A percentile compares a stretch with the other conserved stretches of the same genome.
These are phyloP conservation scores for Volucella zonaria DNA, from an alignment of 2,888 invertebrate species.

Conservation along the genomic window DNA sequence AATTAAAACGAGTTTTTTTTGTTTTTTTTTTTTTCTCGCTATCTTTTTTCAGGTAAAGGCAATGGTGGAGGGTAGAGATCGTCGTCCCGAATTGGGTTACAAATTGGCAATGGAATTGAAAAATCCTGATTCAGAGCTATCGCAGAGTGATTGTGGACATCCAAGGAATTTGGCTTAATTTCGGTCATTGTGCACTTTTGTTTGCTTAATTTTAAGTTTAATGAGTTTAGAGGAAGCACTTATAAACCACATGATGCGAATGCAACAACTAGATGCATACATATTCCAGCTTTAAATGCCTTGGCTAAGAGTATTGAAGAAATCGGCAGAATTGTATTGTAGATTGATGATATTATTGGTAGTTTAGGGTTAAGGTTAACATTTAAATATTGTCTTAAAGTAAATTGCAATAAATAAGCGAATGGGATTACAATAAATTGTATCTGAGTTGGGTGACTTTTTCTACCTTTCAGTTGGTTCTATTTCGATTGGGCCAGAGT, in stretches of 20 bases:
- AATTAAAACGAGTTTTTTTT: constrained; percentile 1
- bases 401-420: constrained; percentile 16
- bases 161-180: constrained; percentile 21
- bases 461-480: no score
- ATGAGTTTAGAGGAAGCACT: neutral
- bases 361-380: constrained; percentile 11
- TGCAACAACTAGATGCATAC: neutral
- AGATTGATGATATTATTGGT: neutral
- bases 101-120: constrained; percentile 93
- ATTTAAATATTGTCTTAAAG: constrained; percentile 5
- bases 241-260: neutral
- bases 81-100: constrained; percentile 93
- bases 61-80: constrained; percentile 94
- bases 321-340: neutral
- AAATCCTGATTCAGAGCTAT: constrained; percentile 83
- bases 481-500: no score
- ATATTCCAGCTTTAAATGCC: constrained; percentile 48
- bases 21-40: constrained; percentile 2
- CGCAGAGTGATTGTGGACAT: constrained; percentile 78
- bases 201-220: constrained; percentile 16
- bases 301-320: constrained; percentile 28
- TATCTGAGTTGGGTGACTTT: no score
- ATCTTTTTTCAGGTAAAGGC: constrained; percentile 86
- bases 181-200: neutral
- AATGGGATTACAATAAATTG: neutral